These are phyloP conservation scores for Lepus oiostolus DNA, from an alignment of 2,797 vertebrate species.

Conservation along the genomic window DNA sequence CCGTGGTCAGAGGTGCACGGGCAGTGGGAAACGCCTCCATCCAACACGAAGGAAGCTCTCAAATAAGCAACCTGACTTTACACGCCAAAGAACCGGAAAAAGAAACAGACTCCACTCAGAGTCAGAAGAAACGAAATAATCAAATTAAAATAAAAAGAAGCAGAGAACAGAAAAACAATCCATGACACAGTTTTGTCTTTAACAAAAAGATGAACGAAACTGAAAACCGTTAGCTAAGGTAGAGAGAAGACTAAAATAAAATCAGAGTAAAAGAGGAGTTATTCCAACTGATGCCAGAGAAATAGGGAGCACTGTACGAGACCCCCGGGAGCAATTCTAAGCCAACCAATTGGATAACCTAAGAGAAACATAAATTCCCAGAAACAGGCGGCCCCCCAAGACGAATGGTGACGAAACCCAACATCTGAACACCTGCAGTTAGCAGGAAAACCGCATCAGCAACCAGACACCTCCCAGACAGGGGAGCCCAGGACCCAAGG, in stretches of 20 bases:
- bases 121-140: background rate
- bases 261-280: background rate
- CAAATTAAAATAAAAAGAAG: background rate
- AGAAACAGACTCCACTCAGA: conserved; percentile 1
- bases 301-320: background rate
- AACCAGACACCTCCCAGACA: no score
- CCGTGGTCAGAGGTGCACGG: background rate
- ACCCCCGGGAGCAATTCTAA: background rate
- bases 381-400: no score
- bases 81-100: background rate
- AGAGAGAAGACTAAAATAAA: background rate
- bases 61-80: conserved; percentile 45
- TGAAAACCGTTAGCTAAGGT: background rate
- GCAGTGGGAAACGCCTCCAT: background rate
- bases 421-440: no score
- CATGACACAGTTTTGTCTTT: background rate
- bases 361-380: background rate
- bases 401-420: no score
- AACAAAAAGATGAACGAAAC: background rate
- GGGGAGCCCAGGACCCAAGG: no score
- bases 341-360: background rate
- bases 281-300: conserved; percentile 28
- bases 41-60: conserved; percentile 4
- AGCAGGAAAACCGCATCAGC: no score
- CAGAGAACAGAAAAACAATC: background rate